Percentiles rank a stretch among this genome's conserved stretches.
phyloP scores from a whole-genome alignment of 2,888 invertebrate genomes.

The Platerodrilus igneus region DNA sequence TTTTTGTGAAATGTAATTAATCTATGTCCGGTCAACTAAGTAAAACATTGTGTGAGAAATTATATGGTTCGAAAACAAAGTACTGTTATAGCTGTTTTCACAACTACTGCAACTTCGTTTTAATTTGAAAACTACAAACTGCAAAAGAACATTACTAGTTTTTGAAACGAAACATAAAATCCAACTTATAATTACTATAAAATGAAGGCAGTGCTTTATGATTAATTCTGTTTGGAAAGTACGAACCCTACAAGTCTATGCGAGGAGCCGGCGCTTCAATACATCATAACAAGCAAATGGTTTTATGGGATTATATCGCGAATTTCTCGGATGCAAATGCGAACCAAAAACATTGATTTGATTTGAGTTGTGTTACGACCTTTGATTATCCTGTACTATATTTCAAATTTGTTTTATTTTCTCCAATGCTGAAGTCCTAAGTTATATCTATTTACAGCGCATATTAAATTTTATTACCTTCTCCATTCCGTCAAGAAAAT shows the following conservation, averaged over 20 bases:
- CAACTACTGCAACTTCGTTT: too few species aligned
- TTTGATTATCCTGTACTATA: conserved; percentile 32
- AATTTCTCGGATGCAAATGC: conserved; percentile 35
- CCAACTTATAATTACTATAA: conserved; percentile 33
- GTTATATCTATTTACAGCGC: conserved; percentile 13
- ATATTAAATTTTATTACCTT: conserved; percentile 19
- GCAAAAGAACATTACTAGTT: conserved; percentile 17
- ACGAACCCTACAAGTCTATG: conserved; percentile 29
- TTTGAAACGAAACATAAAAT: conserved; percentile 26
- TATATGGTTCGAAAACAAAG: too few species aligned
- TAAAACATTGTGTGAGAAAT: too few species aligned
- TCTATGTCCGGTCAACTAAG: too few species aligned
- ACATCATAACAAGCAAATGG: conserved; percentile 39
- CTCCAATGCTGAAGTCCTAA: conserved; percentile 18
- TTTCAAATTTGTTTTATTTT: conserved; percentile 26
- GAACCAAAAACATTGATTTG: conserved; percentile 35
- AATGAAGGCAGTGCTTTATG: conserved; percentile 31
- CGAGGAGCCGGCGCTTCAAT: conserved; percentile 36
- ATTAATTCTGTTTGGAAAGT: conserved; percentile 31
- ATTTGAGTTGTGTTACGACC: conserved; percentile 33
- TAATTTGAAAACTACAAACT: conserved; percentile 11
- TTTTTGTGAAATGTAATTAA: too few species aligned
- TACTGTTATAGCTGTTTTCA: too few species aligned
- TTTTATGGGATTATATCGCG: conserved; percentile 35
- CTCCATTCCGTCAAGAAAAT: too few species aligned